Evolutionary conservation across 2,888 invertebrate genomes (phyloP), one percentile per base, ranked within the genome.

Genomic region (Apamea crenata): DNA sequence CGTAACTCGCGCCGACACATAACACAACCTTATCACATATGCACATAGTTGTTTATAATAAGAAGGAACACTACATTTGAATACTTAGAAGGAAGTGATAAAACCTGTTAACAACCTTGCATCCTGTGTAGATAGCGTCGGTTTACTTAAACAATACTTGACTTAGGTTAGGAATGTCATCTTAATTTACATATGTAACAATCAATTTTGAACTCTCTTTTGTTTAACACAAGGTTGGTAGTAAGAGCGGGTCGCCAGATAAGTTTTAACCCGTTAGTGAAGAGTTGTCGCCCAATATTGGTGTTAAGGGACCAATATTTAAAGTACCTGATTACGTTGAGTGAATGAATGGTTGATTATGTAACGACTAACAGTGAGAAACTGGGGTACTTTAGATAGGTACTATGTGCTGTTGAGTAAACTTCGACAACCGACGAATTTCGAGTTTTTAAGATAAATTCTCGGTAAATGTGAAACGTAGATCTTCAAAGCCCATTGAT

Each of bases 101-200:
- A 93, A 92, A 91, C 91, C 90, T 89, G 91, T 88, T 93, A 91
- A 91, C 91, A 90, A 90, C 91, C 92, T 91, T 91, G 89, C 93
- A 93, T 94, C 94, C 95, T 94, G 94, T 94, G 89, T 94, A 94
- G 94, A 94, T 95, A 94, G 84, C 87, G 88, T 85, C 84, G 88
- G 92, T 93, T 93, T 92, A 94, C 93, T 91, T 90, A 88, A 91
- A 89, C 85, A 90, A 91, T 92, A 90, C 91, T 94, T 95, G 92
- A 86, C 89, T 88, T 82, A 91, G 91, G 91, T 91, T 89, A 91
- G 90, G 91, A 91, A 92, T 91, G 87, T 83, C 87, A 90, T 89
- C 89, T 87, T 89, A 83, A 87, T 84, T 86, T 82, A 75, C 81
- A 88, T 84, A 82, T n/a, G 25, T 1, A 21, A 69, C 69, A 73